A percentile compares a stretch with the other conserved stretches of the same genome.
Evolutionary conservation across 1,140 invertebrate genomes (phyloP).

Genomic region (Catajapyx aquilonaris): DNA sequence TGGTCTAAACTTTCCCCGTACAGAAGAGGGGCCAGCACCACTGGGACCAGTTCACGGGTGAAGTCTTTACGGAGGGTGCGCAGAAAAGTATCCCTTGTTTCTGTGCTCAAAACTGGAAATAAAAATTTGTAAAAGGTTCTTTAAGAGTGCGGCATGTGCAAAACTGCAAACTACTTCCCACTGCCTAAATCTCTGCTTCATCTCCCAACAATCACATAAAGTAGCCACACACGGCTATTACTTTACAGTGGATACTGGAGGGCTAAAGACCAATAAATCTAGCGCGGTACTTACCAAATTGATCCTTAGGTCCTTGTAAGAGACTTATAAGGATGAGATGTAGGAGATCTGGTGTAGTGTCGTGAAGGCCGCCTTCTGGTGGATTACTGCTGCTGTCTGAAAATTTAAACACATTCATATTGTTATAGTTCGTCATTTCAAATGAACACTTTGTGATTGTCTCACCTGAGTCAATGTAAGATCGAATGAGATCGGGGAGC

Average conservation of each 20-base stretch:
- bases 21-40: slow-evolving; percentile 64
- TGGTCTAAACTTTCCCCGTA: slow-evolving; percentile 58
- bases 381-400: too few species aligned
- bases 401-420: too few species aligned
- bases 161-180: too few species aligned
- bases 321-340: slow-evolving; percentile 52
- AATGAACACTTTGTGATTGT: slow-evolving; percentile 14
- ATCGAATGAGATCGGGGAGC: slow-evolving; percentile 61
- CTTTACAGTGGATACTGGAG: too few species aligned
- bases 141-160: too few species aligned
- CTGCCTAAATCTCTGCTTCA: too few species aligned
- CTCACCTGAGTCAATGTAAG: slow-evolving; percentile 53
- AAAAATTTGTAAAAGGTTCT: slow-evolving; percentile 3
- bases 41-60: slow-evolving; percentile 63
- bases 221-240: too few species aligned
- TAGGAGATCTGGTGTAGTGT: slow-evolving; percentile 66
- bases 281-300: slow-evolving; percentile 22
- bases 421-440: too few species aligned
- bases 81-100: slow-evolving; percentile 58
- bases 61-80: slow-evolving; percentile 63
- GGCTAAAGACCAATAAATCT: too few species aligned
- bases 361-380: slow-evolving; percentile 56
- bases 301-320: slow-evolving; percentile 25
- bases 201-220: too few species aligned
- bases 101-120: slow-evolving; percentile 35